A percentile compares a stretch with the other conserved stretches of the same genome.
phyloP scores from a whole-genome alignment of 2,797 vertebrate species.

The Micropoecilia bifurca region DNA sequence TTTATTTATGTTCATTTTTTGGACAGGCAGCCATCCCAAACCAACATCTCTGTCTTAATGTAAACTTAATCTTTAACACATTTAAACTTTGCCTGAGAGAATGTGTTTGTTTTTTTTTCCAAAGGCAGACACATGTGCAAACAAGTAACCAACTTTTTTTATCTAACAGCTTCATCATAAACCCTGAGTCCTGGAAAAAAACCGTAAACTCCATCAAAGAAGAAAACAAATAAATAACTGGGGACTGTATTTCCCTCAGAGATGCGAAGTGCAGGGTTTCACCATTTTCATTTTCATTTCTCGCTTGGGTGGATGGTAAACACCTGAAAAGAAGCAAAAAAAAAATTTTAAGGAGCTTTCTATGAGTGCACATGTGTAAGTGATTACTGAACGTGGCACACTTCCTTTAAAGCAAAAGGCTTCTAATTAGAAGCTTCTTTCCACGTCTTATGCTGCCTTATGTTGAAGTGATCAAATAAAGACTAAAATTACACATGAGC shows the following conservation, averaged over 20 bases:
- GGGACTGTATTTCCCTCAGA: background rate
- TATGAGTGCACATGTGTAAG: constrained; percentile 35
- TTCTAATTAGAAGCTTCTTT: constrained; percentile 62
- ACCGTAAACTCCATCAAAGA: background rate
- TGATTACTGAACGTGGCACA: constrained; percentile 55
- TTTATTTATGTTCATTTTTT: background rate
- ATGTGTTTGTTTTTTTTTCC: background rate
- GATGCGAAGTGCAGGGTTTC: background rate
- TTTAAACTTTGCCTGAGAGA: background rate
- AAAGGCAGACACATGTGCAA: background rate
- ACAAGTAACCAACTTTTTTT: background rate
- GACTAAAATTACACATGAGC: constrained; percentile 66
- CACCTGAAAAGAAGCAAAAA: background rate
- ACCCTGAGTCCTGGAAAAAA: background rate
- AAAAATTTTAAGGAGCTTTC: background rate
- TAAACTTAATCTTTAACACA: background rate
- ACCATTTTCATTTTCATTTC: background rate
- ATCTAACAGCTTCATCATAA: background rate
- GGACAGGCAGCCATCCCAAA: background rate
- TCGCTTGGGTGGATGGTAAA: background rate
- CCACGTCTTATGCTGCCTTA: constrained; percentile 28
- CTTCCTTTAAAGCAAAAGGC: constrained; percentile 61
- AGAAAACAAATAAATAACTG: too few relatives aligned
- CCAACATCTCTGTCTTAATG: background rate
- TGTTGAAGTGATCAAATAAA: constrained; percentile 66